phyloP scores from a whole-genome alignment of 2,797 vertebrate genomes.

The Acanthurus lineatus region DNA sequence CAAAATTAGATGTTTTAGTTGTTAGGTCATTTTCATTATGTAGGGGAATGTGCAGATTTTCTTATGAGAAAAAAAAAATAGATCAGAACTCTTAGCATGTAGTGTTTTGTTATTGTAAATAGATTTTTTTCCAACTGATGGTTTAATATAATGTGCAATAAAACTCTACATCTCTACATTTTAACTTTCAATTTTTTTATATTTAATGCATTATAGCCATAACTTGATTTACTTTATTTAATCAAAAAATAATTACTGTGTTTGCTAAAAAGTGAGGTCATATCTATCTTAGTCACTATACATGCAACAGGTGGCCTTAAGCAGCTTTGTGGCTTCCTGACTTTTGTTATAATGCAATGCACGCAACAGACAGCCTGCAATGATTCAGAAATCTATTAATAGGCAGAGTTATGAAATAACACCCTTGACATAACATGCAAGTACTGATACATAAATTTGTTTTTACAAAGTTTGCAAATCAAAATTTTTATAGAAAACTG shows the following conservation, averaged over 20 bases:
- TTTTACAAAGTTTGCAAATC: not conserved
- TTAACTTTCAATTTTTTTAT: not conserved
- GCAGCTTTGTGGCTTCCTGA: not conserved
- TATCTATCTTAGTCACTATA: not conserved
- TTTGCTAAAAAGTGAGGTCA: not conserved
- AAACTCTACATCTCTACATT: too few relatives aligned
- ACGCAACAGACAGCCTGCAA: not conserved
- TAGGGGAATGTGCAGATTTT: too few relatives aligned
- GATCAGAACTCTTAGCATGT: not conserved
- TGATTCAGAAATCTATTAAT: not conserved
- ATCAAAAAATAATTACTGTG: too few relatives aligned
- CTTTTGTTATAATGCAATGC: not conserved
- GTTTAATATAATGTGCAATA: not conserved
- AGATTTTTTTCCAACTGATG: not conserved
- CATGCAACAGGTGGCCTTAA: slow-evolving; percentile 20
- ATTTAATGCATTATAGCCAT: not conserved
- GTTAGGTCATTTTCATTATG: not conserved
- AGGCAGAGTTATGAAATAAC: not conserved
- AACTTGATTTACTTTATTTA: not conserved
- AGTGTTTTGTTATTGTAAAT: not conserved
- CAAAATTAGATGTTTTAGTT: not conserved
- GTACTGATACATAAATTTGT: not conserved
- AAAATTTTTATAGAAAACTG: not conserved
- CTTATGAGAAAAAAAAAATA: too few relatives aligned
- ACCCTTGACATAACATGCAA: not conserved